Evolutionary conservation across 1,140 invertebrate species (phyloP), one percentile per base, ranked within the genome.

Genomic region (Penaeus vannamei): DNA sequence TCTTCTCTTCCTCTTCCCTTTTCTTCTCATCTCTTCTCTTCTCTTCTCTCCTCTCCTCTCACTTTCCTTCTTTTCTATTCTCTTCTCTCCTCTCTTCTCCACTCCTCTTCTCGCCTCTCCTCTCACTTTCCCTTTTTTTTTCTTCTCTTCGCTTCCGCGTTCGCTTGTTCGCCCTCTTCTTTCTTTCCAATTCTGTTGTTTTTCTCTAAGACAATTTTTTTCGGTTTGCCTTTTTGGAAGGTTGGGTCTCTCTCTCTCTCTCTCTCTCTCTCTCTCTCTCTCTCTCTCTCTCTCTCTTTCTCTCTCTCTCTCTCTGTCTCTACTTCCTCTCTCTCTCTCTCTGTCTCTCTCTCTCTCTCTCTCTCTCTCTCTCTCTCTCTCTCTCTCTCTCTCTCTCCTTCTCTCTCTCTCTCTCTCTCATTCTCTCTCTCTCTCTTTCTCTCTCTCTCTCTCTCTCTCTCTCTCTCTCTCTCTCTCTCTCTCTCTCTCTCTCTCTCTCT

Each of bases 221-320:
- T n/a, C n/a, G n/a, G 23, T 76, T 32, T 76, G 12, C 10, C 36
- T 76, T 23, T 23, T 12, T 76, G n/a, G n/a, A 20, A 17, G 42
- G 80, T 59, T 82, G 4, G 23, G 53, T 82, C 59, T 20, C 14
- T 32, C 42, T 84, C 32, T 60, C 81, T 83, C 81, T 83, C 81
- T 83, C 81, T n/a, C 81, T 60, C 17, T 60, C 53, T 60, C 80
- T 83, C 46, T 83, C 80, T 60, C 42, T 83, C 42, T 83, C 36
- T 36, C 36, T 36, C 36, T 8, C n/a, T 79, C n/a, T 29, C 36
- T 36, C 76, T 79, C 76, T 36, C n/a, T 29, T 42, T 14, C 79
- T 42, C 79, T 81, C 46, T 81, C 20, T 17, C 36, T 42, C 46
- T 59, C 79, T 81, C 46, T 81, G 20, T 26, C 53, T 46, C 53